phyloP scores from a whole-genome alignment of 2,113 vertebrate genomes.

The Porphyrio hochstetteri region DNA sequence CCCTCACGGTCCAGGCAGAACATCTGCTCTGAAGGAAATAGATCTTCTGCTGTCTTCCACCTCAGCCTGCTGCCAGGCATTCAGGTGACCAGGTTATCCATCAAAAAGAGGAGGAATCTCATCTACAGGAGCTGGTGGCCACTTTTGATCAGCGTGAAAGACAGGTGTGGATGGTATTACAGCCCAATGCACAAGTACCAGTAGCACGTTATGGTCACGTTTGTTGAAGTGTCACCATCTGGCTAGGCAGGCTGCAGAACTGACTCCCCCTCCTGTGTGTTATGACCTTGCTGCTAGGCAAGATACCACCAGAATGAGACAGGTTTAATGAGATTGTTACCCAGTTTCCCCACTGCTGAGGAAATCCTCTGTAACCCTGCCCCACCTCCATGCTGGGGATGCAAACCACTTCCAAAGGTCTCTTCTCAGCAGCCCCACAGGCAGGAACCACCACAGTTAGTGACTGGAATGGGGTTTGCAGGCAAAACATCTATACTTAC shows the following conservation, averaged over 20 bases:
- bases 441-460: background rate
- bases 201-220: too few relatives aligned
- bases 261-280: background rate
- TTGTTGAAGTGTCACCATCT: too few relatives aligned
- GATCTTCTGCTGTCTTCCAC: background rate
- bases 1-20: background rate
- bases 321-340: background rate
- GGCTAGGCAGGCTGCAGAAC: background rate
- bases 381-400: background rate
- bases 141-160: background rate
- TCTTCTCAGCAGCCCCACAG: background rate
- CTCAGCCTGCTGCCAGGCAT: background rate
- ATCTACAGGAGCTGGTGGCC: background rate
- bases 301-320: background rate
- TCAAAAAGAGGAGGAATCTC: background rate
- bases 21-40: background rate
- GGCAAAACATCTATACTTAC: background rate
- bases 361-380: background rate
- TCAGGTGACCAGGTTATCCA: background rate
- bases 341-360: background rate
- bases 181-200: background rate
- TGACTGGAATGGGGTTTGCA: background rate
- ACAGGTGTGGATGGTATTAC: accelerated
- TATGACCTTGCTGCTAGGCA: accelerated
- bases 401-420: background rate